Conservation (phyloP, 2,113 vertebrate species). For the Heliornis fulica region DNA sequence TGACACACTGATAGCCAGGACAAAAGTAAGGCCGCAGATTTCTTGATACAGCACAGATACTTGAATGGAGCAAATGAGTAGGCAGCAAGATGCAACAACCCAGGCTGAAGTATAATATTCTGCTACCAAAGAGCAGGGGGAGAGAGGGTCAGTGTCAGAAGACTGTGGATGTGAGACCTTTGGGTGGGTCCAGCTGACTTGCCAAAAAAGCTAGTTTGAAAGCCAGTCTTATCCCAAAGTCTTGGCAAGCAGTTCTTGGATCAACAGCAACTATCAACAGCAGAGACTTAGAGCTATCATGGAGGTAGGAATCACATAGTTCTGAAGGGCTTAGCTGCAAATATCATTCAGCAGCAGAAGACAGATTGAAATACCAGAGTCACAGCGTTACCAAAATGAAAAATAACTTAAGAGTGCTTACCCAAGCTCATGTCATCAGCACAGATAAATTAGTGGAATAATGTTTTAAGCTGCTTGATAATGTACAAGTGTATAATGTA, state of each 20-base stretch:
- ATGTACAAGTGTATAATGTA: not conserved
- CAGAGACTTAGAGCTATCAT: not conserved
- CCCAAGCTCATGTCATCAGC: not conserved
- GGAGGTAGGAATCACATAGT: not conserved
- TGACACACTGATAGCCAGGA: not conserved
- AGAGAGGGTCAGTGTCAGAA: not conserved
- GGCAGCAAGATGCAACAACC: not conserved
- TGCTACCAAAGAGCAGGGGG: not conserved
- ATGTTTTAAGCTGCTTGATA: constrained; percentile 19
- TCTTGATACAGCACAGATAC: not conserved
- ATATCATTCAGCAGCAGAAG: not conserved
- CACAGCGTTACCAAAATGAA: not conserved
- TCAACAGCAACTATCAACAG: not conserved
- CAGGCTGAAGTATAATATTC: not conserved
- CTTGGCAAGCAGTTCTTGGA: not conserved
- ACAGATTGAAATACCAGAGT: not conserved
- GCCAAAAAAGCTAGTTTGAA: not conserved
- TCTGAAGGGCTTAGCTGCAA: not conserved
- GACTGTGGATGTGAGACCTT: not conserved
- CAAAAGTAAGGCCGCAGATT: not conserved
- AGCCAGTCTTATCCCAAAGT: not conserved
- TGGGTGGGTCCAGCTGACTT: not conserved
- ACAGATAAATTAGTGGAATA: not conserved
- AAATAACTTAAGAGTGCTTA: not conserved
- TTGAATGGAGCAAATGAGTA: not conserved